These are phyloP conservation scores for Bubo scandiacus DNA, from an alignment of 2,113 vertebrate species.

Conservation along the genomic window DNA sequence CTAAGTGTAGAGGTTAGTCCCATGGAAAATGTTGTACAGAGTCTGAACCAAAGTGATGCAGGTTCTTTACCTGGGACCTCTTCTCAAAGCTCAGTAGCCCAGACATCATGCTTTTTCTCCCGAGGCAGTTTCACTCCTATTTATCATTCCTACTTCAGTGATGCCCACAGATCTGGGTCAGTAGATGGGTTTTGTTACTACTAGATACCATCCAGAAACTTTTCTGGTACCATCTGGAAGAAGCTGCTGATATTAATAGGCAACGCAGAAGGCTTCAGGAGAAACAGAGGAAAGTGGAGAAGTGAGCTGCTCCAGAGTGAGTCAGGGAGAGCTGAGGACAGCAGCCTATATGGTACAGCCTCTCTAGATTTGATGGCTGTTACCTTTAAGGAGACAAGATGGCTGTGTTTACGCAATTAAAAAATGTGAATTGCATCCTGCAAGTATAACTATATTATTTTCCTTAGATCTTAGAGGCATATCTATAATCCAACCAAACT, in stretches of 20 bases:
- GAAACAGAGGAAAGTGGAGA: neutral
- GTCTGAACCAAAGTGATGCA: neutral
- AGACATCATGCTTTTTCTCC: neutral
- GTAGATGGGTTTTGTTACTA: neutral
- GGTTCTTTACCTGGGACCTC: neutral
- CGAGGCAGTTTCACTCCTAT: neutral
- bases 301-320: neutral
- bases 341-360: no score
- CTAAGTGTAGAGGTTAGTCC: neutral
- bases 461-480: slow-evolving; percentile 27
- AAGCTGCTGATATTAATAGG: neutral
- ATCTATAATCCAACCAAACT: slow-evolving; percentile 58
- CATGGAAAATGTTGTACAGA: neutral
- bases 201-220: neutral
- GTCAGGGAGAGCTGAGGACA: neutral
- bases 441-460: slow-evolving; percentile 39
- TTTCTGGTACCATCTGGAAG: neutral
- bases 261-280: neutral
- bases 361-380: neutral
- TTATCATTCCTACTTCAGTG: neutral
- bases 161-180: neutral
- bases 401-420: neutral
- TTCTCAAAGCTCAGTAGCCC: neutral
- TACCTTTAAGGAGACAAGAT: neutral
- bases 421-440: slow-evolving; percentile 26